Evolutionary conservation across 2,888 invertebrate genomes (phyloP), one percentile per base, ranked within the genome.

Genomic region (Troglohyphantes excavatus): DNA sequence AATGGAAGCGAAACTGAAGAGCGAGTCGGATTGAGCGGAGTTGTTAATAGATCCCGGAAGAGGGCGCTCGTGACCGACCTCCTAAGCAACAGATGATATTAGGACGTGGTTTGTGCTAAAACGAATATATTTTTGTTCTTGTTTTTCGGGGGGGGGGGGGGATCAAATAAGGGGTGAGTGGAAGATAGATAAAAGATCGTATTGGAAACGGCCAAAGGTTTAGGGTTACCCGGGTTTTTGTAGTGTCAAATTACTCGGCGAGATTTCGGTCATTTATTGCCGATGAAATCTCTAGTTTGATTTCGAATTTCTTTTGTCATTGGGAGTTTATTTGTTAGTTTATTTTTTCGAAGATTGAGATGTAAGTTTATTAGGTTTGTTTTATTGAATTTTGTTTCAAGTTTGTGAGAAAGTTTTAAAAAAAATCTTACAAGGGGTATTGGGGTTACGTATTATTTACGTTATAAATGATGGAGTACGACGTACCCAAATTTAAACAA

Each of bases 41-140:
- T 68, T 27, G 33, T 19, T 26, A 26, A 29, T 5, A 61, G 29
- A 33, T n/a, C 23, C 63, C 39, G 7, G 29, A 23, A 78, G 76
- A 63, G 33, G 76, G 21, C 76, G 76, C 76, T 78, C 26, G 29
- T 9, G 0, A 19, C 29, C 9, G 11, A 23, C 46, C 17, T 23
- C 23, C 19, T 46, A 27, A 53, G 75, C 75, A 63, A 78, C 76
- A 78, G 76, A 59, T 76, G 76, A 61, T 61, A 23, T 21, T 26
- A 46, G 46, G 46, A 46, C n/a, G n/a, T n/a, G n/a, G n/a, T 46
- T 46, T 33, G 3, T 33, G 9, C 9, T 46, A 17, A 46, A 46
- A 46, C 11, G 39, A 76, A 33, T 29, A 29, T 2, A 11, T 11
- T n/a, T 53, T 21, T 29, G 11, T 11, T 43, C 13, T 5, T 19